These are phyloP conservation scores for Stichopus chloronotus DNA, from an alignment of 35 echinoderm and acorn worm genomes.

Conservation along the genomic window DNA sequence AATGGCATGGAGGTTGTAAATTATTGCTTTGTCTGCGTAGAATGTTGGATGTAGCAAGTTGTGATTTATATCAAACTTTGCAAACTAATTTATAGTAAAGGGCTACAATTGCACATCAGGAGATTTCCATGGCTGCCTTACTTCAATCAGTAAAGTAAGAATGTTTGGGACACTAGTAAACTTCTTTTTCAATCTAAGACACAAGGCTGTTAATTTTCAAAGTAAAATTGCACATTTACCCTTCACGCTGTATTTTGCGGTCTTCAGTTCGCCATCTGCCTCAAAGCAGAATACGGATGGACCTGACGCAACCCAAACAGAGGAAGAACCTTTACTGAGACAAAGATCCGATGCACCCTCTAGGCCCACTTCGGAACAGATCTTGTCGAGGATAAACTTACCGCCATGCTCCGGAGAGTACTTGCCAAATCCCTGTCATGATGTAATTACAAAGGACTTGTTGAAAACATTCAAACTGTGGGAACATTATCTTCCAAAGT, in stretches of 20 bases:
- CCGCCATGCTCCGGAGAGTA: neutral
- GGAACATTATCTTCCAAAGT: too few relatives aligned
- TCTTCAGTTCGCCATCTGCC: neutral
- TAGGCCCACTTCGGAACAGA: neutral
- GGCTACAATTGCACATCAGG: too few relatives aligned
- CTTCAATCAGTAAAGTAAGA: too few relatives aligned
- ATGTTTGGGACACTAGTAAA: too few relatives aligned
- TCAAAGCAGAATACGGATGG: conserved; percentile 14
- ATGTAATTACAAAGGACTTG: neutral
- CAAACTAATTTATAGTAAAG: too few relatives aligned
- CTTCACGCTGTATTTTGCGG: neutral
- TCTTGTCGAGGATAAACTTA: neutral
- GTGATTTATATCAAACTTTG: too few relatives aligned
- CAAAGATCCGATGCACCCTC: neutral
- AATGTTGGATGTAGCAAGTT: too few relatives aligned
- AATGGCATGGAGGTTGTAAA: too few relatives aligned
- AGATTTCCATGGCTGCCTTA: too few relatives aligned
- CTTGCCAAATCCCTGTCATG: conserved; percentile 6
- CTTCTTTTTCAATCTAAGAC: too few relatives aligned
- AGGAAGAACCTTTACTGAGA: neutral
- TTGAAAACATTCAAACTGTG: neutral
- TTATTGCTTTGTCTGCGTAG: too few relatives aligned
- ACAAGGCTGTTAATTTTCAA: too few relatives aligned
- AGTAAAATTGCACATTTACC: neutral
- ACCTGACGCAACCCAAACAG: neutral